Percentiles rank a stretch among this genome's conserved stretches.
phyloP scores from a whole-genome alignment of 2,797 vertebrate genomes.

The Lophura swinhoii region DNA sequence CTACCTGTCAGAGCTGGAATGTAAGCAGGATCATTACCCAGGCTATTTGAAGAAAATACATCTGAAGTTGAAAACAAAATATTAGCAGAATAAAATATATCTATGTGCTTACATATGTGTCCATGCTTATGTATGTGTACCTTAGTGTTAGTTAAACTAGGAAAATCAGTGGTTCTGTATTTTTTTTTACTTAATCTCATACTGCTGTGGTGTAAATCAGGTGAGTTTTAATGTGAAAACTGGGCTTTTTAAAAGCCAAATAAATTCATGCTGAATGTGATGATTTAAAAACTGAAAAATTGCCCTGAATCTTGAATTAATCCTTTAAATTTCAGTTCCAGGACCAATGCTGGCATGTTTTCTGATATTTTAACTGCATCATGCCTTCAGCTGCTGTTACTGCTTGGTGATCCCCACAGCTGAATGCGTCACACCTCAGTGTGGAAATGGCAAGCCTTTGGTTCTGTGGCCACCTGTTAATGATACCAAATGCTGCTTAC shows the following conservation, averaged over 20 bases:
- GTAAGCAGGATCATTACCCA: background rate
- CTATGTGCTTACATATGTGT: background rate
- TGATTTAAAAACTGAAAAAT: background rate
- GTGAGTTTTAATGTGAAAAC: background rate
- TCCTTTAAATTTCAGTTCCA: background rate
- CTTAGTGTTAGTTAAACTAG: background rate
- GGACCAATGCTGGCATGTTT: background rate
- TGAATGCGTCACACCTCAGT: background rate
- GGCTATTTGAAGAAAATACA: background rate
- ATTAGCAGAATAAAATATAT: background rate
- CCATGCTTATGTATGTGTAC: background rate
- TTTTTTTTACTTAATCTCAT: background rate
- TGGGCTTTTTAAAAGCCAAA: background rate
- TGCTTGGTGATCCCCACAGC: background rate
- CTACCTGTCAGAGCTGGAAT: background rate
- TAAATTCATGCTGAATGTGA: background rate
- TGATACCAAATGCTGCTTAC: constrained; percentile 39
- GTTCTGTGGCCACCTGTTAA: constrained; percentile 52
- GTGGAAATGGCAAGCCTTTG: constrained; percentile 21
- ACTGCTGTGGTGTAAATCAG: background rate
- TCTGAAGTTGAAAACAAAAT: background rate
- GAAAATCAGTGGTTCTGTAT: background rate
- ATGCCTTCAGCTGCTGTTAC: background rate
- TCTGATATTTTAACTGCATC: background rate
- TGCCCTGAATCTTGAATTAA: background rate